Evolutionary conservation across 1,140 invertebrate genomes (phyloP), one percentile per base, ranked within the genome.

Genomic region (Arion vulgaris): DNA sequence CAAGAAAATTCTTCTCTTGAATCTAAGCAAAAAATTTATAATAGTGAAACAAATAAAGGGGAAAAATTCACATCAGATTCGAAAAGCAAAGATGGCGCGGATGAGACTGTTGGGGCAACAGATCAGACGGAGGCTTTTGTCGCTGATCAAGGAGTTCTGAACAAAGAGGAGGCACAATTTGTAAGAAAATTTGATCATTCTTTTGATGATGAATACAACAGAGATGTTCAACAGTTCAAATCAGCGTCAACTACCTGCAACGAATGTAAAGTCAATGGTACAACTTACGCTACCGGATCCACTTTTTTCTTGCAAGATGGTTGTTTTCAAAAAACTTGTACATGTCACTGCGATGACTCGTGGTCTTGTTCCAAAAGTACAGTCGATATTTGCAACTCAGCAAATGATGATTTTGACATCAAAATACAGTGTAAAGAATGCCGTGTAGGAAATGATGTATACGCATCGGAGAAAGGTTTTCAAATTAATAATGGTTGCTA

Each of bases 401-500:
- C 57, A 71, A 62, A 7, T 45, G 41, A 45, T 15, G 5, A 45
- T 15, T 7, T 45, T 45, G 41, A 39, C 66, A 79, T 69, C 68
- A n/a, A 11, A 77, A 41, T 41, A n/a, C 28, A 7, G 15, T 87
- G 87, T 57, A 78, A 57, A 38, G 66, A 76, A 34, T 86, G 87
- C 68, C 38, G 32, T 15, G 83, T 84, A 0, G 68, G 85, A 26
- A 84, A 69, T 32, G 81, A 84, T 17, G 71, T 71, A 19, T 86
- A 83, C 49, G 57, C 79, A 5, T 34, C 77, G n/a, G 74, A 85
- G 2, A 51, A 51, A 11, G 45, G 79, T 19, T 87, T 87, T 45
- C 76, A 87, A 49, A 85, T 83, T 53, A 80, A 84, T 0, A 45
- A 80, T 26, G 84, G 79, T 11, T 89, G 88, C 53, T 68, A 79